Evolutionary conservation across 1,140 invertebrate species (phyloP).

Genomic region (Nasonia longicornis): DNA sequence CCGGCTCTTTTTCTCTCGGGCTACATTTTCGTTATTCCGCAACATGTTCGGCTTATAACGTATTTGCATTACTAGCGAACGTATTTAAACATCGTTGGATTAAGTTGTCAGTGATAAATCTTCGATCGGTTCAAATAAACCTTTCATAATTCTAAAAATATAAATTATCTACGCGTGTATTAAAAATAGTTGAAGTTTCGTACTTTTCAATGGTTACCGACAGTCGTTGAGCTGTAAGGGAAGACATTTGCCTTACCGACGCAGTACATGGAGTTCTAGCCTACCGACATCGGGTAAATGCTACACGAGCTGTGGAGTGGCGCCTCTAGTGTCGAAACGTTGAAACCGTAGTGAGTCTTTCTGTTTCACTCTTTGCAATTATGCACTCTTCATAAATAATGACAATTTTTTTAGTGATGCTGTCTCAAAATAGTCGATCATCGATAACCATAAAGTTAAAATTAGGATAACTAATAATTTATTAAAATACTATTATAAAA

Average conservation of each 20-base stretch:
- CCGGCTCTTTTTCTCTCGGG: conserved; percentile 9
- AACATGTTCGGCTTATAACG: background rate
- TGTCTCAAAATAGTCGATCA: too few species aligned
- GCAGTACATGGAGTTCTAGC: background rate
- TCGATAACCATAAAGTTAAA: too few species aligned
- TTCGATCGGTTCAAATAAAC: too few species aligned
- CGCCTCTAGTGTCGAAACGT: conserved; percentile 40
- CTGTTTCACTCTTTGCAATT: background rate
- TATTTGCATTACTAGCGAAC: background rate
- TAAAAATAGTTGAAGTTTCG: background rate
- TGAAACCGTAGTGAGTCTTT: conserved; percentile 44
- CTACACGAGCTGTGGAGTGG: conserved; percentile 37
- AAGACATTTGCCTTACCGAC: conserved; percentile 45
- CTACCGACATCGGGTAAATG: conserved; percentile 22
- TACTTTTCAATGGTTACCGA: background rate
- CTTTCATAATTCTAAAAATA: background rate
- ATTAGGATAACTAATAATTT: too few species aligned
- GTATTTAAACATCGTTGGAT: background rate
- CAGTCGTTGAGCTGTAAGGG: background rate
- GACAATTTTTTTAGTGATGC: too few species aligned
- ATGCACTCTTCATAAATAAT: background rate
- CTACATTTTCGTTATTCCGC: background rate
- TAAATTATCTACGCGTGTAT: background rate
- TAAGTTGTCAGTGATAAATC: background rate
- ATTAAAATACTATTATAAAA: too few species aligned